Conservation (phyloP, 2,113 vertebrate genomes). For the Neolamprologus variostigma region DNA sequence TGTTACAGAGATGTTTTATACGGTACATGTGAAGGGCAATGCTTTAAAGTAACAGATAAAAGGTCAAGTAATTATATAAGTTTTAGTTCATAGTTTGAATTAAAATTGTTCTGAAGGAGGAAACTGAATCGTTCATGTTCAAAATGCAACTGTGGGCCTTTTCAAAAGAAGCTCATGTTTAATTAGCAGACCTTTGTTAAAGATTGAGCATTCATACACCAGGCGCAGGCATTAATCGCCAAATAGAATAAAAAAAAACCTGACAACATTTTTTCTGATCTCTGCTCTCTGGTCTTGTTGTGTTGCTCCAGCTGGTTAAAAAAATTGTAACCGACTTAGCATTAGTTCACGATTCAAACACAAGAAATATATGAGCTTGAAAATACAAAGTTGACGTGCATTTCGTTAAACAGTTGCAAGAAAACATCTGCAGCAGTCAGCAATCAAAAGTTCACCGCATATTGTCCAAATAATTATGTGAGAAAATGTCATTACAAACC, state of each 20-base stretch:
- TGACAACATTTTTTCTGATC: neutral
- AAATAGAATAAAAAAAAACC: neutral
- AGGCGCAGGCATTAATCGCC: neutral
- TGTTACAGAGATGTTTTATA: neutral
- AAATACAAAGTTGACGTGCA: neutral
- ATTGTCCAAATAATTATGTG: neutral
- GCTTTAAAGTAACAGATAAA: slow-evolving; percentile 15
- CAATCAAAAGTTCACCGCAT: neutral
- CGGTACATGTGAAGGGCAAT: neutral
- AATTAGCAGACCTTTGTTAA: neutral
- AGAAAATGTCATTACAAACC: neutral
- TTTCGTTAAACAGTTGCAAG: neutral
- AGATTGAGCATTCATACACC: neutral
- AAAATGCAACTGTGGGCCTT: neutral
- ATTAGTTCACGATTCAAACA: neutral
- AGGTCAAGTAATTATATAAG: slow-evolving; percentile 20
- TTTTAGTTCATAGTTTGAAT: neutral
- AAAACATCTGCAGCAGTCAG: neutral
- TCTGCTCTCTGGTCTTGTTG: neutral
- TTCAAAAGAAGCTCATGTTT: neutral
- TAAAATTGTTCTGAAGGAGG: neutral
- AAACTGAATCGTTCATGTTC: neutral
- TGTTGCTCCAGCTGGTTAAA: neutral
- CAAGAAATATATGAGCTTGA: neutral
- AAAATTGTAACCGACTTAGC: neutral